A percentile compares a stretch with the other conserved stretches of the same genome.
Evolutionary conservation across 2,888 invertebrate species (phyloP).

Genomic region (Euzophera pinguis): DNA sequence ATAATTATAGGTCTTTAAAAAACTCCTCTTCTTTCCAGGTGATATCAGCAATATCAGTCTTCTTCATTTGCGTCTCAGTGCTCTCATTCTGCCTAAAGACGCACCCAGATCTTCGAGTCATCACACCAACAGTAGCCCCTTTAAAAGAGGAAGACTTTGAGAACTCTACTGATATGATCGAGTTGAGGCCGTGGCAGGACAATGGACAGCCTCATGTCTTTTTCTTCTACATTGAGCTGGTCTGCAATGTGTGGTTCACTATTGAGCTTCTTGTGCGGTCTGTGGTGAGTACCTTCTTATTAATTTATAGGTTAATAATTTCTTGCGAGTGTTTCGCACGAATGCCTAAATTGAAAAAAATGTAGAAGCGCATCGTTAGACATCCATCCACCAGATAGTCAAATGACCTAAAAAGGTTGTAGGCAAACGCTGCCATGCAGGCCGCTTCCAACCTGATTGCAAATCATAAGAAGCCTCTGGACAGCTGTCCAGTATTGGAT

Average conservation of each 20-base stretch:
- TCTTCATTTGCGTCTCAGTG: conserved; percentile 98
- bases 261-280: conserved; percentile 93
- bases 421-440: no score
- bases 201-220: conserved; percentile 84
- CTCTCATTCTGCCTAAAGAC: conserved; percentile 98
- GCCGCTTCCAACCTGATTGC: no score
- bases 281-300: conserved; percentile 82
- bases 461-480: no score
- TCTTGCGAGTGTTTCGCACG: no score
- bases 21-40: conserved; percentile 78
- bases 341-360: no score
- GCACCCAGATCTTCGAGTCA: conserved; percentile 91
- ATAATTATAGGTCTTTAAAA: neutral
- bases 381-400: no score
- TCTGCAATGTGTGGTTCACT: conserved; percentile 98
- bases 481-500: no score
- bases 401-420: no score
- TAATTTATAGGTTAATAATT: no score
- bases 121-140: conserved; percentile 38
- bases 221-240: conserved; percentile 95
- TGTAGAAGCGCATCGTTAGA: no score
- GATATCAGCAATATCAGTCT: conserved; percentile 94
- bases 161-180: conserved; percentile 26
- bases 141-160: conserved; percentile 27
- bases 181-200: conserved; percentile 58